Percentiles rank a stretch among this genome's conserved stretches.
Conservation (phyloP, 2,797 vertebrate species). For the Poliocrania exsul region DNA sequence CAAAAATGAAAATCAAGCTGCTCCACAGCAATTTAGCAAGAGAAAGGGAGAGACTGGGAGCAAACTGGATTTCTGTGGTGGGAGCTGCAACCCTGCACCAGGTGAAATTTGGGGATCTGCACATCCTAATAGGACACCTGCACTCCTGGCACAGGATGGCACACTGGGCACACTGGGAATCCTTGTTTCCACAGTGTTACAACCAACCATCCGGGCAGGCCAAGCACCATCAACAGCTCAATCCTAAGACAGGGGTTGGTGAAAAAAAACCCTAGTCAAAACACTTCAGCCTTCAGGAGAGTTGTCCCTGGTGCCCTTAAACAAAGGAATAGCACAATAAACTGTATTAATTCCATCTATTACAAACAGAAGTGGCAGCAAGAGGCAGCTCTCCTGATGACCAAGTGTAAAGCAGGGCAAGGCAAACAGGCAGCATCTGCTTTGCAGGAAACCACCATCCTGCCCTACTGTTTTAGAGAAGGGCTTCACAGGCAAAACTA, state of each 20-base stretch:
- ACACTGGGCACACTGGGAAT: fast-evolving
- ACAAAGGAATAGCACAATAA: background rate
- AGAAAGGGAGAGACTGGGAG: background rate
- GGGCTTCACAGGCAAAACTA: fast-evolving
- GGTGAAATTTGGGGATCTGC: too few relatives aligned
- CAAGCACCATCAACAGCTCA: background rate
- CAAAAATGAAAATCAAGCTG: background rate
- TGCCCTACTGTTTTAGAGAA: background rate
- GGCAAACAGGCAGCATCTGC: background rate
- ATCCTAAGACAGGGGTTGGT: fast-evolving
- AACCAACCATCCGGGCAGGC: background rate
- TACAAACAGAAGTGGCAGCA: background rate
- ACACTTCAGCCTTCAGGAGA: background rate
- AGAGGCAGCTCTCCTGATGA: background rate
- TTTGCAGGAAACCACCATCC: background rate
- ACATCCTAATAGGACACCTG: fast-evolving
- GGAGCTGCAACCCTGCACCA: fast-evolving
- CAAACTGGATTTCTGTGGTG: background rate
- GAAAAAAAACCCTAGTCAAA: fast-evolving
- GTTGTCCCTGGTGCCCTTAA: background rate
- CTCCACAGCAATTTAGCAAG: background rate
- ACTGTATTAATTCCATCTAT: too few relatives aligned
- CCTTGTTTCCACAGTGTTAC: fast-evolving
- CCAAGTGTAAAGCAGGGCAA: background rate
- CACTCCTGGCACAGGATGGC: background rate